Evolutionary conservation across 2,888 invertebrate genomes (phyloP).

Genomic region (Agapetus fuscipes): DNA sequence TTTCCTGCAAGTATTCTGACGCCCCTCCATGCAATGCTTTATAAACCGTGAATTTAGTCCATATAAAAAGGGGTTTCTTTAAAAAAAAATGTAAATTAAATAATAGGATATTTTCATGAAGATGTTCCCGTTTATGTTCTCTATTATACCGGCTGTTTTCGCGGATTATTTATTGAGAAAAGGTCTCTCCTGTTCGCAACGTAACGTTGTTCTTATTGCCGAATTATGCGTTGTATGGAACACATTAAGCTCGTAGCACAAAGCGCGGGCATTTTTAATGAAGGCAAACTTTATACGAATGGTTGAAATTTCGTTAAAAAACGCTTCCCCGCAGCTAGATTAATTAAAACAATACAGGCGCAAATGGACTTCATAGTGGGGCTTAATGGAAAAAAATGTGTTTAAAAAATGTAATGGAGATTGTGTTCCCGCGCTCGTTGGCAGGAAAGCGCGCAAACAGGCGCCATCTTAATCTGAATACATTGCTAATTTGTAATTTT

Average conservation of each 20-base stretch:
- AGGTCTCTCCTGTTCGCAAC: no score
- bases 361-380: constrained; percentile 11
- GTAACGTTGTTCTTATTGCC: background rate
- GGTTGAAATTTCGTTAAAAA: constrained; percentile 4
- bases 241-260: background rate
- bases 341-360: constrained; percentile 17
- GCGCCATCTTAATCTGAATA: background rate
- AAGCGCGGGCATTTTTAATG: background rate
- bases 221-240: background rate
- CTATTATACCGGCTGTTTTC: no score
- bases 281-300: background rate
- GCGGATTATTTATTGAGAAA: no score
- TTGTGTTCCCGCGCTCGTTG: background rate
- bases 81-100: no score
- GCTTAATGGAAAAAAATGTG: constrained; percentile 14
- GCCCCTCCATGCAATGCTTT: no score
- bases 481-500: background rate
- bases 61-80: no score
- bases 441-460: background rate
- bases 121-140: no score
- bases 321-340: constrained; percentile 14
- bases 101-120: no score
- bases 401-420: constrained; percentile 11
- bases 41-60: no score
- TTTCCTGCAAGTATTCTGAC: no score